Evolutionary conservation across 2,113 vertebrate genomes (phyloP).

Genomic region (Macaca fascicularis): DNA sequence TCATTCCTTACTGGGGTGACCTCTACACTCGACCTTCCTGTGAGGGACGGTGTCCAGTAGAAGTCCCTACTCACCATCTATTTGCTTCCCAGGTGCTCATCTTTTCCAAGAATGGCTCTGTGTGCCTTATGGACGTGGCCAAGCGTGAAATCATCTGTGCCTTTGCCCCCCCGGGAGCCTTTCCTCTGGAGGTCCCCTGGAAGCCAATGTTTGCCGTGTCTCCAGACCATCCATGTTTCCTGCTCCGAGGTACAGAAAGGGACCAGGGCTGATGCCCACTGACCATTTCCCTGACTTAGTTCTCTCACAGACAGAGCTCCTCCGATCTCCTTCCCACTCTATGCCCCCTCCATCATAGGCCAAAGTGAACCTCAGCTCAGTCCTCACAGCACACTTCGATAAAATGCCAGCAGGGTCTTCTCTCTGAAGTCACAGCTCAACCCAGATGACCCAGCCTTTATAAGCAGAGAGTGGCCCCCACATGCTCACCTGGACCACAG

Average conservation of each 20-base stretch:
- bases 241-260: conserved; percentile 85
- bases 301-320: background rate
- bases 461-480: background rate
- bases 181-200: conserved; percentile 80
- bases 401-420: background rate
- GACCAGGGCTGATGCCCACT: background rate
- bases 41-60: background rate
- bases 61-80: background rate
- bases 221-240: conserved; percentile 78
- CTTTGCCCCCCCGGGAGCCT: conserved; percentile 80
- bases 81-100: conserved; percentile 84
- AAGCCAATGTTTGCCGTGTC: conserved; percentile 86
- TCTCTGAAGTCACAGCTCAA: background rate
- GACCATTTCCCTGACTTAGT: background rate
- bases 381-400: background rate
- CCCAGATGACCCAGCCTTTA: background rate
- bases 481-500: fast-evolving
- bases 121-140: conserved; percentile 86
- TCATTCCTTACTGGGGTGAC: fast-evolving
- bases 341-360: fast-evolving
- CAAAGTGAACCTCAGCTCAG: background rate
- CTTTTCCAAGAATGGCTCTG: conserved; percentile 84
- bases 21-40: background rate
- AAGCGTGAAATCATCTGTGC: conserved; percentile 78
- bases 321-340: too few species aligned